Conservation (phyloP, 2,113 vertebrate genomes). For the Elachura formosa region DNA sequence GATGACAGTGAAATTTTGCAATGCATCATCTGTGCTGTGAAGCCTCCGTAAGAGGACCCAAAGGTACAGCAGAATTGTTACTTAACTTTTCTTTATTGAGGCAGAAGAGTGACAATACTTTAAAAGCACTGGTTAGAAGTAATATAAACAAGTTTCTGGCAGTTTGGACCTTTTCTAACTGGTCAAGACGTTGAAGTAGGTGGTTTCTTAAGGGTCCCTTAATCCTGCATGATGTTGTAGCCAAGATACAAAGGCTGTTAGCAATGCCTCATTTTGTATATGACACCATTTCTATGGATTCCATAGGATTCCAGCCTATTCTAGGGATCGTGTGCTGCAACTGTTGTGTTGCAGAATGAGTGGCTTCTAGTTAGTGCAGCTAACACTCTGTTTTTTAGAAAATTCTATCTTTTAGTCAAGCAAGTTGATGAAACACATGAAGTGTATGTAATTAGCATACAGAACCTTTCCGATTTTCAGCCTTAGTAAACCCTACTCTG, state of each 20-base stretch:
- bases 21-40: not conserved
- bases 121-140: not conserved
- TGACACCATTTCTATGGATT: accelerated
- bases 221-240: not conserved
- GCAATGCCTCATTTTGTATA: not conserved
- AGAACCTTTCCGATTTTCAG: not conserved
- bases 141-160: not conserved
- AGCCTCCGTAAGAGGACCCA: not conserved
- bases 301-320: not conserved
- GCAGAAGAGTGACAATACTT: not conserved
- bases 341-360: not conserved
- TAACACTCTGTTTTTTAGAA: not conserved
- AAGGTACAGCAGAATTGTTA: not conserved
- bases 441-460: not conserved
- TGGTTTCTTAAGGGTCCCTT: not conserved
- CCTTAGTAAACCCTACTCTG: not conserved
- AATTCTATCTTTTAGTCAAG: not conserved
- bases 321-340: not conserved
- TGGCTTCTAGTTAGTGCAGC: not conserved
- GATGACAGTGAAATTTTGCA: not conserved
- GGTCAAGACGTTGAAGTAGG: not conserved
- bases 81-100: not conserved
- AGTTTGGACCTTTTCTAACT: not conserved
- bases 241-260: not conserved
- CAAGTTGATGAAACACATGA: not conserved